Conservation (phyloP, 1,140 invertebrate species). For the Aphis gossypii region DNA sequence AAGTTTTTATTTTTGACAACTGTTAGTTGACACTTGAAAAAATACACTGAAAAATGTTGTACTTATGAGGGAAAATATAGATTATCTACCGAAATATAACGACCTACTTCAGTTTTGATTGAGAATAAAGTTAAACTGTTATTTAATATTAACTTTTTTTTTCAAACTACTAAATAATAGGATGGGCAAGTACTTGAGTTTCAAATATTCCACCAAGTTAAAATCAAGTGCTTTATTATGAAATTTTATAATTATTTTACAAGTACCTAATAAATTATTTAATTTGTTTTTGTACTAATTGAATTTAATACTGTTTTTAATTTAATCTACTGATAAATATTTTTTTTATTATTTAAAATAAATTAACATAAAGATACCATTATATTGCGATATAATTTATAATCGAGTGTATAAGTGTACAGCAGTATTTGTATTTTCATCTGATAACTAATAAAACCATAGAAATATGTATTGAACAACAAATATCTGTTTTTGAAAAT, state of each 20-base stretch:
- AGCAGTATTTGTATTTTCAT: too few species aligned
- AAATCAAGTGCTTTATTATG: not conserved
- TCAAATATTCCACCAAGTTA: not conserved
- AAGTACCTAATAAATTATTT: not conserved
- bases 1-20: slow-evolving; percentile 9
- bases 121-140: not conserved
- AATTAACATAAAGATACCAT: not conserved
- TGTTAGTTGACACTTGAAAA: not conserved
- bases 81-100: slow-evolving; percentile 15
- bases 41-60: not conserved
- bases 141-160: not conserved
- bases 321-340: not conserved
- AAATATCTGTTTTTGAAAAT: not conserved
- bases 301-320: not conserved
- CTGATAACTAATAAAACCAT: not conserved
- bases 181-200: not conserved
- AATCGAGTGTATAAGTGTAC: not conserved
- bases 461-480: not conserved
- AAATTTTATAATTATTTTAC: not conserved
- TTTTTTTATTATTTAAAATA: not conserved
- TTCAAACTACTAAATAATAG: not conserved
- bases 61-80: not conserved
- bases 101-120: slow-evolving; percentile 12
- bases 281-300: not conserved
- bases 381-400: not conserved